These are phyloP conservation scores for Pampus argenteus DNA, from an alignment of 2,797 vertebrate genomes.

Conservation along the genomic window DNA sequence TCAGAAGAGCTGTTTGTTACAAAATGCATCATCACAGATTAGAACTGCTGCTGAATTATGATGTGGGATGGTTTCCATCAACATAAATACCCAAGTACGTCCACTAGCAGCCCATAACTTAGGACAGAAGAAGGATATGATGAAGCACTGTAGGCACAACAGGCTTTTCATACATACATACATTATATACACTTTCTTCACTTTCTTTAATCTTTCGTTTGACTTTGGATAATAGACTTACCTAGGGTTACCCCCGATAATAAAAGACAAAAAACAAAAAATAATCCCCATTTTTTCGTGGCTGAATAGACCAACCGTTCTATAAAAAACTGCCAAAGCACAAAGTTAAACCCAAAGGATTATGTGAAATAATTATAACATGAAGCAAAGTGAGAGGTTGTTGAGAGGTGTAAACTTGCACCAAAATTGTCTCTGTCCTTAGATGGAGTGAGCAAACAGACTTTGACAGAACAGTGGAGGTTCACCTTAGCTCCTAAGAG, in stretches of 20 bases:
- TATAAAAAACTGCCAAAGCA: constrained; percentile 52
- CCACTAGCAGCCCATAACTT: constrained; percentile 41
- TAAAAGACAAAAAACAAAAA: constrained; percentile 54
- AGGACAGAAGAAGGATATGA: constrained; percentile 56
- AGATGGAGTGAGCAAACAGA: constrained; percentile 31
- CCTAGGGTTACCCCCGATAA: constrained; percentile 38
- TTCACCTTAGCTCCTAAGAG: constrained; percentile 90
- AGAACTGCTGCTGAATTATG: constrained; percentile 29
- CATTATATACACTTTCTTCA: constrained; percentile 74
- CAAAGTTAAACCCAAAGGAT: constrained; percentile 63
- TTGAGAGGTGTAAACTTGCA: constrained; percentile 57
- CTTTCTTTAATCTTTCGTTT: constrained; percentile 65
- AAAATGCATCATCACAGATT: constrained; percentile 33
- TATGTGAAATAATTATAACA: constrained; percentile 52
- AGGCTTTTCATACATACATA: constrained; percentile 78
- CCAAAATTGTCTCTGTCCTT: constrained; percentile 65
- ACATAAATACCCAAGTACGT: constrained; percentile 37
- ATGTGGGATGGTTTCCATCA: constrained; percentile 39
- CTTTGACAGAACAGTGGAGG: constrained; percentile 33
- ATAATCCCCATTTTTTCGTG: constrained; percentile 19
- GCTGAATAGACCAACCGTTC: constrained; percentile 31
- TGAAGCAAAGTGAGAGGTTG: constrained; percentile 39
- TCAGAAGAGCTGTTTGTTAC: constrained; percentile 38
- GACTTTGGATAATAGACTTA: constrained; percentile 75
- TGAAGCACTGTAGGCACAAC: constrained; percentile 74